A percentile compares a stretch with the other conserved stretches of the same genome.
Conservation (phyloP, 2,888 invertebrate genomes). For the Zygothrica quintamaculata region DNA sequence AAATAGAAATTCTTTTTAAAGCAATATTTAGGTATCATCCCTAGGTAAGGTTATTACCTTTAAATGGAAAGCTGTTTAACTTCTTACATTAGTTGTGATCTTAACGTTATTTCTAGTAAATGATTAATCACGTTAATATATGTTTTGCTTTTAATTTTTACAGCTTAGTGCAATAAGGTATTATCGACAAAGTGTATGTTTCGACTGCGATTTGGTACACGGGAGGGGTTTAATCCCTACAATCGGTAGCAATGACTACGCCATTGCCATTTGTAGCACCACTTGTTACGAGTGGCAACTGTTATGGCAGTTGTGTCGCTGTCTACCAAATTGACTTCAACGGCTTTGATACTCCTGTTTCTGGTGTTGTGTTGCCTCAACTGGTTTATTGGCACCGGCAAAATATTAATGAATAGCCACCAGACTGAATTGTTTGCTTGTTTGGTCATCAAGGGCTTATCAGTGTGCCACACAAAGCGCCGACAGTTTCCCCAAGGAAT, state of each 20-base stretch:
- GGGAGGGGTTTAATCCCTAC: not conserved
- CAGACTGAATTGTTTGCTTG: conserved; percentile 1
- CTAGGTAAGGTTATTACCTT: no score
- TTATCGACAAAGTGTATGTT: no score
- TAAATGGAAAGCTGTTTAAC: no score
- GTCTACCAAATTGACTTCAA: conserved; percentile 3
- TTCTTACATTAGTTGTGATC: no score
- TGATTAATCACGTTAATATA: no score
- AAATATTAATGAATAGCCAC: conserved; percentile 41
- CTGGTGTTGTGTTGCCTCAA: conserved; percentile 7
- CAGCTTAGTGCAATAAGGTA: no score
- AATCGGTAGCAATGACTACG: not conserved
- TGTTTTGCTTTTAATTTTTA: no score
- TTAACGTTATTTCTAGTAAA: no score
- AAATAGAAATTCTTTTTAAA: no score
- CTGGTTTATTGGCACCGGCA: conserved; percentile 36
- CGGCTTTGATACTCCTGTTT: conserved; percentile 10
- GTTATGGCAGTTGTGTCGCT: conserved; percentile 38
- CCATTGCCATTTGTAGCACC: conserved; percentile 5
- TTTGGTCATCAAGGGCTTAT: conserved; percentile 3
- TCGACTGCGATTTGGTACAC: no score
- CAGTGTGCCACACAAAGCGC: conserved; percentile 24
- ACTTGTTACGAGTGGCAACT: conserved; percentile 36
- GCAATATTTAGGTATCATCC: no score
- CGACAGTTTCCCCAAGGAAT: conserved; percentile 13